phyloP scores from a whole-genome alignment of 2,797 vertebrate genomes.

The Martes flavigula region DNA sequence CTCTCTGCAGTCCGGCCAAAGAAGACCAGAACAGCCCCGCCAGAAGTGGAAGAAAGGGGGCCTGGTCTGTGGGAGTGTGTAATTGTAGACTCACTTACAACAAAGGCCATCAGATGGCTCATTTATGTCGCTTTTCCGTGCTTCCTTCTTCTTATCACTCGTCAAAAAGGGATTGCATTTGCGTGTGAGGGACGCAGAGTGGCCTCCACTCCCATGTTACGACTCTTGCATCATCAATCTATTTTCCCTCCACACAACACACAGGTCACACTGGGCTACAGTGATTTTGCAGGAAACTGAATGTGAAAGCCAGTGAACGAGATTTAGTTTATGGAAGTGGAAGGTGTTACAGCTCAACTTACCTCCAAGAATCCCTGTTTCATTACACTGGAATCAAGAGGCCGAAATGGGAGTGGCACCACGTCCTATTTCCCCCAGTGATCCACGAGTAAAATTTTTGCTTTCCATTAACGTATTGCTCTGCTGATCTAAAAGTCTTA shows the following conservation, averaged over 20 bases:
- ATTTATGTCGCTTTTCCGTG: background rate
- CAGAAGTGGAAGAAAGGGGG: slow-evolving; percentile 29
- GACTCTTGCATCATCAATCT: background rate
- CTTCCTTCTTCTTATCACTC: background rate
- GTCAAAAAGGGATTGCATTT: background rate
- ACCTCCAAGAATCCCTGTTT: background rate
- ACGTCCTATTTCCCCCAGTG: background rate
- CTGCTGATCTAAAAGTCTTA: background rate
- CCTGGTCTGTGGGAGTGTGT: slow-evolving; percentile 9
- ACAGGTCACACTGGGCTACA: background rate
- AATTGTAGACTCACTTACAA: slow-evolving; percentile 14
- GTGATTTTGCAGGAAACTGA: background rate
- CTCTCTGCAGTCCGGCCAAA: slow-evolving; percentile 57
- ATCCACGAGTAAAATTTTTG: background rate
- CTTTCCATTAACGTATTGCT: background rate
- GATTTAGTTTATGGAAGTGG: background rate
- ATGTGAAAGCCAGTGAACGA: background rate
- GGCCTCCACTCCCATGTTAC: background rate
- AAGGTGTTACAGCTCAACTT: background rate
- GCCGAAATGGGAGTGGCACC: background rate
- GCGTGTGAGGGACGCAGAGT: background rate
- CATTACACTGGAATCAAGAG: background rate
- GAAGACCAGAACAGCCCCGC: slow-evolving; percentile 18
- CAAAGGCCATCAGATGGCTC: background rate
- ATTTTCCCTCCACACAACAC: background rate